Evolutionary conservation across 2,113 vertebrate genomes (phyloP).

Genomic region (Pithys albifrons): DNA sequence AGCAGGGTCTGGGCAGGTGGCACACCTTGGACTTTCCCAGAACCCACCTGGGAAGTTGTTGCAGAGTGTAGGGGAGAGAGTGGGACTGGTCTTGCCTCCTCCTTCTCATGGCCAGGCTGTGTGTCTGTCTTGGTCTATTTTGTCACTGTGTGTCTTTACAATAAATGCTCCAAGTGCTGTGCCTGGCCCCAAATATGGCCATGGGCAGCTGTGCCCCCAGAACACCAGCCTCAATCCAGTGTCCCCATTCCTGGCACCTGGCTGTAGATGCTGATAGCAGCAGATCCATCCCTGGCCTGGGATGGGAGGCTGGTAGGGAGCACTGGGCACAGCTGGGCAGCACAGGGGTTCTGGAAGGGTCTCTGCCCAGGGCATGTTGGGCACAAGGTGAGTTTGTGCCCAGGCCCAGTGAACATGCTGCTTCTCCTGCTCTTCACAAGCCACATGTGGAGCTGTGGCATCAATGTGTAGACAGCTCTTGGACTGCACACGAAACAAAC

Average conservation of each 20-base stretch:
- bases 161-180: too few species aligned
- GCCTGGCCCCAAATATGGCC: background rate
- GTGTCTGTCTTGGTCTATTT: accelerated
- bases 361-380: accelerated
- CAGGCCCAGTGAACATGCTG: background rate
- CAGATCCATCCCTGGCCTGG: background rate
- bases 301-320: background rate
- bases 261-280: background rate
- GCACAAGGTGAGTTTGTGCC: accelerated
- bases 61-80: background rate
- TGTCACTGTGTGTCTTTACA: accelerated
- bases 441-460: background rate
- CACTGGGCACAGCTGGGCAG: background rate
- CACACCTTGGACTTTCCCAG: background rate
- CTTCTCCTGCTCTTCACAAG: background rate
- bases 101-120: accelerated
- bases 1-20: background rate
- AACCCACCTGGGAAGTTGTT: background rate
- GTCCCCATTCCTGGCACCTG: background rate
- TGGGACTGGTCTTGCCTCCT: background rate
- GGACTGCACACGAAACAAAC: background rate
- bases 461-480: background rate
- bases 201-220: background rate
- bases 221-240: accelerated
- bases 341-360: accelerated